phyloP scores from a whole-genome alignment of 2,797 vertebrate species.

The Sebastes kiyomatsui region DNA sequence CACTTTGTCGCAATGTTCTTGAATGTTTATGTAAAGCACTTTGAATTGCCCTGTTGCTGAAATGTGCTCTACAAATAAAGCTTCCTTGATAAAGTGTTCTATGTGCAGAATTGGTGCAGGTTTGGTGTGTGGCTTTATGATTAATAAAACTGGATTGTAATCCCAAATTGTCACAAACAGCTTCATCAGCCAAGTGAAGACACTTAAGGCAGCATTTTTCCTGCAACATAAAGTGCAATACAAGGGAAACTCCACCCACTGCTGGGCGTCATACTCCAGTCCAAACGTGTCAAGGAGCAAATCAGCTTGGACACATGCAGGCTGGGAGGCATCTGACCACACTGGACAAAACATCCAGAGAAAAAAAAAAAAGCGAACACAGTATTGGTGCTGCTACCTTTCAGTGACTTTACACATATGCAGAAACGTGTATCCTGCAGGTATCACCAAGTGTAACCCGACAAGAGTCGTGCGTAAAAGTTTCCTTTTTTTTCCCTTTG shows the following conservation, averaged over 20 bases:
- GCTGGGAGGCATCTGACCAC: conserved; percentile 63
- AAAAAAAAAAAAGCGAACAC: neutral
- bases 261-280: conserved; percentile 78
- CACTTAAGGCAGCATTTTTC: conserved; percentile 20
- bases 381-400: neutral
- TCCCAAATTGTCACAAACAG: neutral
- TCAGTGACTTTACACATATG: neutral
- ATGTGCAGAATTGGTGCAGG: neutral
- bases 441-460: neutral
- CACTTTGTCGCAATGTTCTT: too few species aligned
- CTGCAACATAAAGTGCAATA: conserved; percentile 36
- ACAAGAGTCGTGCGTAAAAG: conserved; percentile 30
- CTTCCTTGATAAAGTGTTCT: neutral
- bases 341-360: neutral
- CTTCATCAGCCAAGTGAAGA: neutral
- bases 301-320: conserved; percentile 82
- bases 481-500: neutral
- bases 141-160: neutral
- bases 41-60: too few species aligned
- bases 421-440: neutral
- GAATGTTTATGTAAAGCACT: too few species aligned
- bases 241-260: conserved; percentile 90
- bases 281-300: conserved; percentile 90
- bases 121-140: neutral
- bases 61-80: too few species aligned